These are phyloP conservation scores for Acropora tenuis DNA, from an alignment of 64 coral and sea anemone species.

Conservation along the genomic window DNA sequence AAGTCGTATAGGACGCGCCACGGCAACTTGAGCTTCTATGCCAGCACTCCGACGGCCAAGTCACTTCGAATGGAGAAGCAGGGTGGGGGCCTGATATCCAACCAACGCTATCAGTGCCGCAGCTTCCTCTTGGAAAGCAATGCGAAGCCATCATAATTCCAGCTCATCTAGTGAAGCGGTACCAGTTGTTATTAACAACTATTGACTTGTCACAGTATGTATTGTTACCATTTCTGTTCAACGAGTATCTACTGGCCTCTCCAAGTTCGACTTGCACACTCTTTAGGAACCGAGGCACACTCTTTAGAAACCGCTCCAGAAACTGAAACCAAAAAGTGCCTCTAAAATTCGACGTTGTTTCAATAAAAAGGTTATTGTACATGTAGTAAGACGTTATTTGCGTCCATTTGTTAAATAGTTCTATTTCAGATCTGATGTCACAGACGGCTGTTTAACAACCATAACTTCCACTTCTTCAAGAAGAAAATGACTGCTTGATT, in stretches of 20 bases:
- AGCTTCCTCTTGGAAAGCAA: constrained; percentile 25
- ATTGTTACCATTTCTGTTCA: not conserved
- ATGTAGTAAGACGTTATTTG: no score
- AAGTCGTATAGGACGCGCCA: not conserved
- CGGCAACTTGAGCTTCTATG: constrained; percentile 16
- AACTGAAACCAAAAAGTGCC: not conserved
- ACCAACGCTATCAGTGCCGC: constrained; percentile 17
- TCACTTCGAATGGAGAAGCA: not conserved
- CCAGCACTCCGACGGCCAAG: not conserved
- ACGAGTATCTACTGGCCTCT: constrained; percentile 1
- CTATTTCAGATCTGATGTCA: no score
- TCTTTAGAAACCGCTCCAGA: not conserved
- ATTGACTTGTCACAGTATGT: not conserved
- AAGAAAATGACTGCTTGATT: no score
- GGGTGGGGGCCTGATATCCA: constrained; percentile 71
- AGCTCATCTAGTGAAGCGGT: constrained; percentile 46
- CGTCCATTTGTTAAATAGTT: no score
- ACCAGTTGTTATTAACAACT: constrained; percentile 32
- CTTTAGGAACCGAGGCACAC: not conserved
- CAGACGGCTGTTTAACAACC: no score
- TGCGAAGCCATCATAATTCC: constrained; percentile 40
- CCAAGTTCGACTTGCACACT: not conserved
- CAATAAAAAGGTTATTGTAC: no score
- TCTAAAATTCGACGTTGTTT: no score
- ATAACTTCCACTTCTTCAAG: no score